These are phyloP conservation scores for Coregonus clupeaformis DNA, from an alignment of 2,113 vertebrate genomes.

Conservation along the genomic window DNA sequence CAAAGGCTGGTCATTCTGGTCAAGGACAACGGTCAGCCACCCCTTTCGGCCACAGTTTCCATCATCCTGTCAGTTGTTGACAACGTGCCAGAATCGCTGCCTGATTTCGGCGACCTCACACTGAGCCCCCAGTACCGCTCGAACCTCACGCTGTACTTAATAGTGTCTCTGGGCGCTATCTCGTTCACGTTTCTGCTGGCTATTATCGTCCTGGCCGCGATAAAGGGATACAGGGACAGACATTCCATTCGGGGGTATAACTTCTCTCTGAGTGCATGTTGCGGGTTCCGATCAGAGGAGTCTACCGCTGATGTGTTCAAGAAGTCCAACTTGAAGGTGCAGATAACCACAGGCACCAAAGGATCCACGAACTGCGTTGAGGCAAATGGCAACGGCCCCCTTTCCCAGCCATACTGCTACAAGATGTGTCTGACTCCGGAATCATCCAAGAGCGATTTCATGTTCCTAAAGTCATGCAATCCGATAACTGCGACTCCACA, in stretches of 20 bases:
- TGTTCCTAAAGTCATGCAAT: slow-evolving; percentile 86
- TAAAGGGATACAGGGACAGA: slow-evolving; percentile 74
- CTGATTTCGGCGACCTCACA: slow-evolving; percentile 80
- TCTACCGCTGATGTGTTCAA: slow-evolving; percentile 70
- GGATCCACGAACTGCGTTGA: slow-evolving; percentile 61
- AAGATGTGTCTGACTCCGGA: slow-evolving; percentile 85
- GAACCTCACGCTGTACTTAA: slow-evolving; percentile 80
- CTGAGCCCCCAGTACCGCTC: slow-evolving; percentile 71
- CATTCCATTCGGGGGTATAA: slow-evolving; percentile 49
- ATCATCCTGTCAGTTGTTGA: slow-evolving; percentile 87
- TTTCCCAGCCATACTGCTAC: slow-evolving; percentile 81
- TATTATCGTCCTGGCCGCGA: slow-evolving; percentile 79
- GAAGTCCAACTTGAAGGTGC: slow-evolving; percentile 73
- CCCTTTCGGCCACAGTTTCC: slow-evolving; percentile 87
- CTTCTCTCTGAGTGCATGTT: slow-evolving; percentile 58
- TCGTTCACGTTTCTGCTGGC: slow-evolving; percentile 85
- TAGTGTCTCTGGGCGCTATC: slow-evolving; percentile 82
- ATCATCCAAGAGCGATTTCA: slow-evolving; percentile 85
- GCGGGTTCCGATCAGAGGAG: slow-evolving; percentile 49
- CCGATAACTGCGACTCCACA: slow-evolving; percentile 57
- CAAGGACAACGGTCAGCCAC: slow-evolving; percentile 82
- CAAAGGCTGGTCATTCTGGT: slow-evolving; percentile 82
- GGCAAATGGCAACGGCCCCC: slow-evolving; percentile 45
- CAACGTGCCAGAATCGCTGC: slow-evolving; percentile 79
- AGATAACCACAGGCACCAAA: slow-evolving; percentile 60